Evolutionary conservation across 2,113 vertebrate species (phyloP), one percentile per base, ranked within the genome.

Genomic region (Drymodes brunneopygia): DNA sequence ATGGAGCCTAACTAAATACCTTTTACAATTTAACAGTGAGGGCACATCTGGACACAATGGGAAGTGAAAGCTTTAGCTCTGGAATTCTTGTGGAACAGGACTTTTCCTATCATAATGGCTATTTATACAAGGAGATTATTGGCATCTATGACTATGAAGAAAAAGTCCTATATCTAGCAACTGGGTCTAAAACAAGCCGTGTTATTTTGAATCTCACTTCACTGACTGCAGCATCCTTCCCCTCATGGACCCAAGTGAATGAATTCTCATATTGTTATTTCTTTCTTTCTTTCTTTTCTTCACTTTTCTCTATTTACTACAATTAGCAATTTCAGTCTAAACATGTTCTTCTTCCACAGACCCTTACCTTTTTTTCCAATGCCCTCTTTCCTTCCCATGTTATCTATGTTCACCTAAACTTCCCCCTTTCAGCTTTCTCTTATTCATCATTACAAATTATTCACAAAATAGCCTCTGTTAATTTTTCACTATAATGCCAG

Each of bases 131-230:
- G 54, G 48, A 62, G 28, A 45, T 35, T 36, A 54, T 10, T 54
- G 24, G 9, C 20, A 54, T 7, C 3, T 12, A 16, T 40, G 48
- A 53, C 15, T 14, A 22, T 12, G 29, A 58, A 61, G n/a, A 61
- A 31, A 17, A 45, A 11, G 5, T 12, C 20, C 13, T 42, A 10
- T 57, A 21, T 35, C 24, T 27, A 77, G 33, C 6, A 61, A 45
- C 0, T 23, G 9, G 9, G 14, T 69, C 12, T 33, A n/a, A 58
- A 56, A 22, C 3, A 2, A 54, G 25, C 22, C 1, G 10, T 3
- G 8, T 16, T 72, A 24, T 58, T 77, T 87, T 64, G 28, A 58
- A 40, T 29, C 35, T 64, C 38, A 50, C 9, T 83, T 67, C 44
- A 72, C 19, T 89, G 25, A 53, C 33, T 50, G 48, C 31, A 73